These are phyloP conservation scores for Nemotelus nigrinus DNA, from an alignment of 2,888 invertebrate genomes.

Conservation along the genomic window DNA sequence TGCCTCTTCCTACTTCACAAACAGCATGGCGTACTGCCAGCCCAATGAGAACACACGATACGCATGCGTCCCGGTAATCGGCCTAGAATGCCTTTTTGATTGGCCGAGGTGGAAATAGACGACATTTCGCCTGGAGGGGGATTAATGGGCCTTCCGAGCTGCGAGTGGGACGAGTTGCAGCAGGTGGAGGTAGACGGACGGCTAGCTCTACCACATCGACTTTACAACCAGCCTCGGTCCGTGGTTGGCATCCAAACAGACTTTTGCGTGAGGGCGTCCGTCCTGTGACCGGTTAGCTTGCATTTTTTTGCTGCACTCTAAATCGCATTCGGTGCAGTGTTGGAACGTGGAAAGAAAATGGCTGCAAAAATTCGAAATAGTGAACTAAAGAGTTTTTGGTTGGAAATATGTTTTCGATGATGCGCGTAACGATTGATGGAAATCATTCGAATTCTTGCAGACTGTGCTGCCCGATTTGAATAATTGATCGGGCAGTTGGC, in stretches of 20 bases:
- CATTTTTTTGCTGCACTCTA: constrained; percentile 22
- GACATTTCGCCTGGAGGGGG: constrained; percentile 39
- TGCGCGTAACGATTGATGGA: neutral
- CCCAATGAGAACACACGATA: constrained; percentile 61
- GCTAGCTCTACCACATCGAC: neutral
- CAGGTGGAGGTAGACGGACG: neutral
- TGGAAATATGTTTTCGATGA: constrained; percentile 28
- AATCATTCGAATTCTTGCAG: neutral
- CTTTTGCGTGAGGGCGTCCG: constrained; percentile 10
- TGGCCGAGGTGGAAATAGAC: constrained; percentile 29
- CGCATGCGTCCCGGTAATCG: constrained; percentile 57
- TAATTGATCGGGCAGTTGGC: constrained; percentile 14
- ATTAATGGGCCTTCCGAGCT: neutral
- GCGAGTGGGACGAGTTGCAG: constrained; percentile 30
- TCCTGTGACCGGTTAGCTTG: constrained; percentile 17
- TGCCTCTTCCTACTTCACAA: constrained; percentile 47
- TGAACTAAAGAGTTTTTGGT: constrained; percentile 1
- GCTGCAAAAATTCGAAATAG: constrained; percentile 1
- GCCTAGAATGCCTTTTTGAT: constrained; percentile 41
- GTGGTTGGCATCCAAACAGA: constrained; percentile 18
- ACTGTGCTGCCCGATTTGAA: constrained; percentile 16
- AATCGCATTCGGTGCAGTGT: neutral
- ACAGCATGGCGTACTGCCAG: constrained; percentile 63
- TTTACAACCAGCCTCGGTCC: constrained; percentile 4
- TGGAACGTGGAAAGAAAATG: constrained; percentile 24